A percentile compares a stretch with the other conserved stretches of the same genome.
These are phyloP conservation scores for Anisognathus igniventris DNA, from an alignment of 2,797 vertebrate genomes.

Conservation along the genomic window DNA sequence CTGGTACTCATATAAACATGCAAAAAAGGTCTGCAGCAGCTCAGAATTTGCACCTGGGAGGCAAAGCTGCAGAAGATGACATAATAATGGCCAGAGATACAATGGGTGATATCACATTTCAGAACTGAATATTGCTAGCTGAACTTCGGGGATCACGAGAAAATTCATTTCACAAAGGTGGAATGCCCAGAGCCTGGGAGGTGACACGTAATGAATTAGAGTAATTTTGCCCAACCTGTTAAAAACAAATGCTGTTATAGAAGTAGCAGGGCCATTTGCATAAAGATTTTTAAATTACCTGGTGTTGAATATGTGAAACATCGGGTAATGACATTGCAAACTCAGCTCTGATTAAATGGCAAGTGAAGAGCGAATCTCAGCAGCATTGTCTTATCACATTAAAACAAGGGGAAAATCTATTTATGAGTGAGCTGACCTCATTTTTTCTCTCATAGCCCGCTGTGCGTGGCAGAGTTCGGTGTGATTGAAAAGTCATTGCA, in stretches of 20 bases:
- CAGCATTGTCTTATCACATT: not conserved
- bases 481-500: not conserved
- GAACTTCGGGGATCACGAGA: not conserved
- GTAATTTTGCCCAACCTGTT: not conserved
- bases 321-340: not conserved
- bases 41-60: not conserved
- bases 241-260: not conserved
- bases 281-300: slow-evolving; percentile 8
- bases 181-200: not conserved
- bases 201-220: not conserved
- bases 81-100: not conserved
- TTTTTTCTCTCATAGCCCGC: not conserved
- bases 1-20: not conserved
- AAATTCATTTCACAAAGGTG: not conserved
- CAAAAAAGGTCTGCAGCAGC: not conserved
- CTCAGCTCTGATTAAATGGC: slow-evolving; percentile 9
- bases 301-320: not conserved
- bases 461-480: not conserved
- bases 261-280: not conserved
- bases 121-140: not conserved
- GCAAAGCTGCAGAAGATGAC: not conserved
- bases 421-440: not conserved
- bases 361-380: slow-evolving; percentile 4
- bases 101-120: not conserved
- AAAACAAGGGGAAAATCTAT: slow-evolving; percentile 11